Base-by-base conservation (phyloP, 2,888 invertebrate genomes). In the Orchesella flavescens region DNA sequence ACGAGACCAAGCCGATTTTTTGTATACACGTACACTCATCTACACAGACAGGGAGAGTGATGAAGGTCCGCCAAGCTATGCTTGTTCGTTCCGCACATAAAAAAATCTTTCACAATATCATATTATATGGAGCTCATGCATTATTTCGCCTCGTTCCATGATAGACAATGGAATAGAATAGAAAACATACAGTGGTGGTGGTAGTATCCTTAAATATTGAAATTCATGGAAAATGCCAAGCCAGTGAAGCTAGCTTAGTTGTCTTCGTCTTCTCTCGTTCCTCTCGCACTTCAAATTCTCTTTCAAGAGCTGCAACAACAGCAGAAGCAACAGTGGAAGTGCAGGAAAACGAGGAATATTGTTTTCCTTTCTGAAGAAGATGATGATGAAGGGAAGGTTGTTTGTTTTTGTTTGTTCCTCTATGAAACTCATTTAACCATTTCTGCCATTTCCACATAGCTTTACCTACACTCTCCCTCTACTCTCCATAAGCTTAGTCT, bases 391-490 rank as follows among this genome's bases (percentile, higher is more conserved):
- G 82, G 82, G 82, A 82, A 77, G 71, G 61, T 77, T 83, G 83
- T 83, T 83, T 83, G 83, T 83, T 83, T 77, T 83, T 83, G 83
- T 83, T 83, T 83, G 83, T 77, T 83, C 68, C 83, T 83, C 77
- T 73, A 83, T 72, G 72, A 77, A 83, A 83, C 77, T 83, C 83
- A 83, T 83, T 73, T 77, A 71, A 63, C 49, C 61, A 68, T 65
- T 73, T 59, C 72, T 63, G 23, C 63, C 68, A 68, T 46, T 34
- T 59, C 21, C 21, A 19, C 7, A 34, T 34, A 34, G 34, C 7
- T 34, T 7, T 34, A 23, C 4, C 23, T 23, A 12, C 7, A 57
- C 5, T 57, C 57, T 17, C 15, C 57, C 57, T 57, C n/a, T 57
- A 7, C n/a, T 7, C n/a, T 59, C n/a, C 34, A 72, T 72, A 59